These are phyloP conservation scores for Sycophaga agraensis DNA, from an alignment of 1,140 invertebrate species.

Conservation along the genomic window DNA sequence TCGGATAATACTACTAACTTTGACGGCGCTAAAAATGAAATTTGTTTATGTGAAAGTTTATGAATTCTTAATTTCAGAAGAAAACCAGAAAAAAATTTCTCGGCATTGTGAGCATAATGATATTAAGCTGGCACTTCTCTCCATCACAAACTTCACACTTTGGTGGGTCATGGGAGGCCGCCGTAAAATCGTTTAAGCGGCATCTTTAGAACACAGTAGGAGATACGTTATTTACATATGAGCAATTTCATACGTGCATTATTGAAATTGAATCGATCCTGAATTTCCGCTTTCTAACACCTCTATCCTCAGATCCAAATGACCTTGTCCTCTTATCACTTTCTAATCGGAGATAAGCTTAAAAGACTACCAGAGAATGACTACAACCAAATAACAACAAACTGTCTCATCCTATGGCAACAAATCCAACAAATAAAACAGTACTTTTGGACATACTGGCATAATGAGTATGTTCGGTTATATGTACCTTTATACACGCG, in stretches of 20 bases:
- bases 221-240: slow-evolving; percentile 28
- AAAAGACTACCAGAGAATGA: not conserved
- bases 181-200: no score
- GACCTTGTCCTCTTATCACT: slow-evolving; percentile 18
- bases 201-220: not conserved
- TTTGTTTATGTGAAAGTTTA: not conserved
- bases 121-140: not conserved
- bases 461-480: no score
- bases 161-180: not conserved
- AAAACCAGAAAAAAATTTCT: no score
- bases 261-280: no score
- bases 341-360: slow-evolving; percentile 2
- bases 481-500: no score
- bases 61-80: not conserved
- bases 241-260: slow-evolving; percentile 30
- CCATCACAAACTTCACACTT: not conserved
- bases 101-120: not conserved
- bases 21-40: slow-evolving; percentile 7
- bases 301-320: slow-evolving; percentile 34
- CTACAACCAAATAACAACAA: slow-evolving; percentile 27
- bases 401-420: slow-evolving; percentile 30
- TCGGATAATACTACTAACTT: not conserved
- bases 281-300: slow-evolving; percentile 33
- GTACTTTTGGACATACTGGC: slow-evolving; percentile 40
- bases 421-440: slow-evolving; percentile 32